A percentile compares a stretch with the other conserved stretches of the same genome.
Evolutionary conservation across 2,113 vertebrate genomes (phyloP).

Genomic region (Periophthalmus modestus): DNA sequence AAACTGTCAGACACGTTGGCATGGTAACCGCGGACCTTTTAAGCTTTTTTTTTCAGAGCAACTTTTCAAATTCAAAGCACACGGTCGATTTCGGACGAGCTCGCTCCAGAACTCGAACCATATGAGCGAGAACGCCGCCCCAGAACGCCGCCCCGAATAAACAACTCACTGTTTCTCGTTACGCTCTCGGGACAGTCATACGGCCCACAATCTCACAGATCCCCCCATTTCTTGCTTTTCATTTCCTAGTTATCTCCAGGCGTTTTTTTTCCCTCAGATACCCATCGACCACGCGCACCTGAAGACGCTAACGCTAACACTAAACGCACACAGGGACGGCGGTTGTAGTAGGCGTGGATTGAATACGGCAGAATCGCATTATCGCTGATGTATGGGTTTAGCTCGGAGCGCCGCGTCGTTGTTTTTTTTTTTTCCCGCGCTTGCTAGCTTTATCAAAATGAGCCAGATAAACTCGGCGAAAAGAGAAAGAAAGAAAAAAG

Average conservation of each 20-base stretch:
- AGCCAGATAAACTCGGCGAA: conserved; percentile 47
- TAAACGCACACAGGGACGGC: conserved; percentile 20
- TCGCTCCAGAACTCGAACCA: not conserved
- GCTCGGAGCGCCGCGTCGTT: conserved; percentile 50
- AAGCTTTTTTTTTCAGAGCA: not conserved
- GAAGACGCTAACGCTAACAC: conserved; percentile 4
- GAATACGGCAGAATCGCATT: conserved; percentile 61
- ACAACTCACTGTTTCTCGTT: conserved; percentile 10
- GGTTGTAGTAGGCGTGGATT: conserved; percentile 46
- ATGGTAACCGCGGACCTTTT: too few relatives aligned
- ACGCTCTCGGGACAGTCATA: conserved; percentile 51
- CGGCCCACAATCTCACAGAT: conserved; percentile 51
- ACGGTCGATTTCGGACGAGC: not conserved
- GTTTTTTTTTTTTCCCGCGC: conserved; percentile 42
- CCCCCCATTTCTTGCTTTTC: conserved; percentile 49
- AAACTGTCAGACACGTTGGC: too few relatives aligned
- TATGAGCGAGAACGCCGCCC: not conserved
- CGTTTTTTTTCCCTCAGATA: conserved; percentile 48
- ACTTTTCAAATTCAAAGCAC: not conserved
- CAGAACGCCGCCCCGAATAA: not conserved
- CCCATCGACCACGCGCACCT: conserved; percentile 49
- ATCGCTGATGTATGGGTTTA: conserved; percentile 70
- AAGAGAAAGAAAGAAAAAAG: not conserved
- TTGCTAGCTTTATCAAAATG: conserved; percentile 56
- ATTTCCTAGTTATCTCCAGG: conserved; percentile 58